Percentiles rank a stretch among this genome's conserved stretches.
Evolutionary conservation across 2,888 invertebrate genomes (phyloP).

Genomic region (Thymelicus sylvestris): DNA sequence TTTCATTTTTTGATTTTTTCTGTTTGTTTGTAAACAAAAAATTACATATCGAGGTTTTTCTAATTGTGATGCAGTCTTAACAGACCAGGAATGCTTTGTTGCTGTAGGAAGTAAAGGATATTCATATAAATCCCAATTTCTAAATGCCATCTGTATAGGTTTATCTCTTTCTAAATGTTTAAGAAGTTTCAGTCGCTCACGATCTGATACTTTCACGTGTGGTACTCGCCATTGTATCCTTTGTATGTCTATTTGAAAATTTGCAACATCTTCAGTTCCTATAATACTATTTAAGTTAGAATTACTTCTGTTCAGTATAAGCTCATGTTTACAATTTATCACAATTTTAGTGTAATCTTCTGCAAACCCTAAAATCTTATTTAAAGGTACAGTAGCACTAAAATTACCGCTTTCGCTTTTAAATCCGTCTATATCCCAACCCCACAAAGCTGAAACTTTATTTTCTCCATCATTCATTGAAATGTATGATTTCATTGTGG

Average conservation of each 20-base stretch:
- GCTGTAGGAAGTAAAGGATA: background rate
- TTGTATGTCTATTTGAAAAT: background rate
- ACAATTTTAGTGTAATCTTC: conserved; percentile 58
- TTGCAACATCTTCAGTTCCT: background rate
- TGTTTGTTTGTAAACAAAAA: background rate
- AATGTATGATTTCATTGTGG: conserved; percentile 33
- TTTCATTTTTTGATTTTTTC: conserved; percentile 18
- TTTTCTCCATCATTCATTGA: background rate
- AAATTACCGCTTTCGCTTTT: conserved; percentile 37
- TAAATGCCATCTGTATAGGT: background rate
- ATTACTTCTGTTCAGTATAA: conserved; percentile 47
- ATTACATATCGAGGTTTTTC: background rate
- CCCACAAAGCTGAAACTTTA: background rate
- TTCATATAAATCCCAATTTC: conserved; percentile 11
- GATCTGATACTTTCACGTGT: background rate
- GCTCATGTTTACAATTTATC: conserved; percentile 61
- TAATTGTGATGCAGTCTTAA: background rate
- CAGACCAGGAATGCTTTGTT: background rate
- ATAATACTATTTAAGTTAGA: background rate
- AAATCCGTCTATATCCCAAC: conserved; percentile 3
- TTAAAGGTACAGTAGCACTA: conserved; percentile 33
- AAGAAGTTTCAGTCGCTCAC: background rate
- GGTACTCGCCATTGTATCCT: background rate
- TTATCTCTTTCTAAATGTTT: background rate
- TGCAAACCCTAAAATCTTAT: conserved; percentile 41